phyloP scores from a whole-genome alignment of 2,888 invertebrate species.

The Malacosoma neustria region DNA sequence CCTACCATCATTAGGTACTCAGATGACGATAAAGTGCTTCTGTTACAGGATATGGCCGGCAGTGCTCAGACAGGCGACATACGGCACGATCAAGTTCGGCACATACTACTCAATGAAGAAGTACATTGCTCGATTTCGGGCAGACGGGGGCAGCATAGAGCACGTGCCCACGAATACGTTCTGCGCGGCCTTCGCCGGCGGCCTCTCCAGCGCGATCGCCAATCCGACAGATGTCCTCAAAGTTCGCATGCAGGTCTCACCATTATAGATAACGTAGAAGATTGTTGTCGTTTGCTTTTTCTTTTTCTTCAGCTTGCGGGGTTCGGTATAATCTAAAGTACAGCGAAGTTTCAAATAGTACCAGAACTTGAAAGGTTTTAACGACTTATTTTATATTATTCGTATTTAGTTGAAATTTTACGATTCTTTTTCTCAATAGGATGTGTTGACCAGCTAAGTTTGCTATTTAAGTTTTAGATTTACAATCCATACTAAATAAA shows the following conservation, averaged over 20 bases:
- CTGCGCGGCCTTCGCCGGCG: conserved; percentile 90
- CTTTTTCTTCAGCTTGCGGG: not conserved
- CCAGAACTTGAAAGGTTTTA: too few species aligned
- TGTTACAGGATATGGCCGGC: conserved; percentile 89
- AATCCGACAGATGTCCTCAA: conserved; percentile 97
- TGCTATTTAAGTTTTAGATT: too few species aligned
- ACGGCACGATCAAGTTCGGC: conserved; percentile 97
- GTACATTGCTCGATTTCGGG: conserved; percentile 73
- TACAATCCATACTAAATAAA: too few species aligned
- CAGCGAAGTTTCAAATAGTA: too few species aligned
- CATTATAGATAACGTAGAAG: too few species aligned
- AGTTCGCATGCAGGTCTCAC: conserved; percentile 92
- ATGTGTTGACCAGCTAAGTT: too few species aligned
- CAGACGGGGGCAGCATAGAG: conserved; percentile 64
- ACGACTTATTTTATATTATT: too few species aligned
- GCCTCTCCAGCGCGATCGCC: conserved; percentile 95
- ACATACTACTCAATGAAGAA: conserved; percentile 94
- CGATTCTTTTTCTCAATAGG: too few species aligned
- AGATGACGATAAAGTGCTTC: not conserved
- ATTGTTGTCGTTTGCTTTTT: too few species aligned
- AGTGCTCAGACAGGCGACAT: conserved; percentile 92
- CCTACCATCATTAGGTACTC: too few species aligned
- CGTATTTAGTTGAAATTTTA: too few species aligned
- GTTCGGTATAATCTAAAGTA: too few species aligned
- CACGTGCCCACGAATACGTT: conserved; percentile 80